Base-by-base conservation (phyloP, 2,797 vertebrate species). In the Mastacembelus armatus region DNA sequence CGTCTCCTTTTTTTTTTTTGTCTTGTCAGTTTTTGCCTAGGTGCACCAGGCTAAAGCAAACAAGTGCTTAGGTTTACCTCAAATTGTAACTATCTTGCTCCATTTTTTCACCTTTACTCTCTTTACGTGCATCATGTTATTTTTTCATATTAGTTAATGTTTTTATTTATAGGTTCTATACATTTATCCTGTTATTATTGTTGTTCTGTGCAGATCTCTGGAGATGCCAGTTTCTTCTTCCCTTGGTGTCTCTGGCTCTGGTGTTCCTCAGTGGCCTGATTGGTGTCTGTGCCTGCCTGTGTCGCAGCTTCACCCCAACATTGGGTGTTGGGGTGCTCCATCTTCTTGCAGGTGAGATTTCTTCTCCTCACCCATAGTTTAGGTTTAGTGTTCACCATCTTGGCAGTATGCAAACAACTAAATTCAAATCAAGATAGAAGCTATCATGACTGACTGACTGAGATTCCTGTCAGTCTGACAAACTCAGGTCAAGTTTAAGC, bases 201-300 rank as follows among this genome's bases (percentile, higher is more conserved):
- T 64, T 10, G 67, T 11, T 58, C 10, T 44, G 1, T 68, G 12
- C 79, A 97, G 97, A 96, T 85, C 91, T 99, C 76, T 98, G 98
- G 96, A 94, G 96, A 57, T 92, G 95, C 79, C 96, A 98, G 91
- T 96, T 98, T 76, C 93, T 98, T 24, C 90, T 98, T 39, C 97
- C 97, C 2, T 92, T 98, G 86, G 94, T 98, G 56, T 96, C 97
- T 33, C 89, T 98, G 1, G 96, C 95, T 5, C 88, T 98, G 80
- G 97, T 98, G 90, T 96, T 97, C 85, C 95, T 97, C 27, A 96
- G 95, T 9, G 95, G 94, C 50, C 90, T 98, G 4, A 92, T 98
- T 4, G 98, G 97, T 47, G 91, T 98, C 65, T 97, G 95, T 38
- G 97, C 96, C 43, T 98, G 97, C 84, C 92, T 97, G 60, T 98